Base-by-base conservation (phyloP, 2,113 vertebrate genomes). In the Heptranchias perlo region DNA sequence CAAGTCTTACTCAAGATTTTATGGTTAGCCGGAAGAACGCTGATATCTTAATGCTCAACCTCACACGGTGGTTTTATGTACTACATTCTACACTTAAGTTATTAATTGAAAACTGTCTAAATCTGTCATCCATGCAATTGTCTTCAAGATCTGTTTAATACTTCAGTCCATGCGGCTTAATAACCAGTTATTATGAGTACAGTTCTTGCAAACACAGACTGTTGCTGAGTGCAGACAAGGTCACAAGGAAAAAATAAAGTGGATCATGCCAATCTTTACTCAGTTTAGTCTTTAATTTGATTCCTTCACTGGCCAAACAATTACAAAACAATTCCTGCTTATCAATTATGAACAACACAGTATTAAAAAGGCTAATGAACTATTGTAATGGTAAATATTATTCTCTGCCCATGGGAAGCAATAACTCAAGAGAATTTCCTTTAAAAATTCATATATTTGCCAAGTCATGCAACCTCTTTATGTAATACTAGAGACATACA, bases 61-160 rank as follows among this genome's bases (percentile, higher is more conserved):
- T 39, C 91, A 62, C 91, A 44, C n/a, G 0, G 21, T 31, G 25
- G 62, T 65, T 25, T 69, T 49, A 49, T 94, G 18, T 47, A 14
- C 16, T 8, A 67, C 18, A 44, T 47, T 94, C 35, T 25, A 39
- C 52, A 35, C 3, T 28, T 25, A 25, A n/a, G 23, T 65, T 62
- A 93, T 62, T 62, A n/a, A 61, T 58, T 93, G 31, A 89, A 89
- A 54, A 54, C 25, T 89, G 58, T 6, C 35, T 14, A 93, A 21
- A 64, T 94, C 61, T 94, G 31, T 61, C 87, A 92, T 92, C 87
- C 35, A 35, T n/a, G 87, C 16, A 35, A 92, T 61, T 91, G 87
- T 91, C 31, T 91, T 54, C 28, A 16, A 91, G 52, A 4, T 14
- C 13, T 91, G 49, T 91, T 91, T 91, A 54, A 54, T 54, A 52